Evolutionary conservation across 2,888 invertebrate genomes (phyloP).

Genomic region (Mamestra brassicae): DNA sequence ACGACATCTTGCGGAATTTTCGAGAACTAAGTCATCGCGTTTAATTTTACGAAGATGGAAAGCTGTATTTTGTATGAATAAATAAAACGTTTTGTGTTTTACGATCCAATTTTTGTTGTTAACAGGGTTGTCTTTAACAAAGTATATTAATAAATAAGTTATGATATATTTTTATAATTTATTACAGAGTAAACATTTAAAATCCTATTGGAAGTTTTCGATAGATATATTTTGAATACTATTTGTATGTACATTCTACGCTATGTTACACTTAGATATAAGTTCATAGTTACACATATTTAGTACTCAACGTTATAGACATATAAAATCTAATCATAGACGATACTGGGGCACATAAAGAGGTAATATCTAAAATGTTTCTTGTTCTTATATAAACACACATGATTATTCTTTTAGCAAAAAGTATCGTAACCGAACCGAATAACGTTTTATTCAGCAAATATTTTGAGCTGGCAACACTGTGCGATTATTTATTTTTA

Average conservation of each 20-base stretch:
- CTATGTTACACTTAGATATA: conserved; percentile 51
- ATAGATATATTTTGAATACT: conserved; percentile 58
- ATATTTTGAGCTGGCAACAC: conserved; percentile 15
- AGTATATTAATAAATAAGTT: conserved; percentile 44
- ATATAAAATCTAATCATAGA: conserved; percentile 71
- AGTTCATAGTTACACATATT: conserved; percentile 35
- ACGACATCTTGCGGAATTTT: conserved; percentile 23
- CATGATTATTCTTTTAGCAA: not conserved
- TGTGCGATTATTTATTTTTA: not conserved
- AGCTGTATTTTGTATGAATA: not conserved
- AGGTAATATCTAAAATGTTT: conserved; percentile 42
- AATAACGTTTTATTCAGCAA: not conserved
- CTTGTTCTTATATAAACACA: conserved; percentile 32
- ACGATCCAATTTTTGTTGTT: conserved; percentile 24
- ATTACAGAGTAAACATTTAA: conserved; percentile 57
- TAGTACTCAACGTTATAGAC: conserved; percentile 60
- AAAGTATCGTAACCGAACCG: not conserved
- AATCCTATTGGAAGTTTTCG: conserved; percentile 66
- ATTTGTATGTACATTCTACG: conserved; percentile 53
- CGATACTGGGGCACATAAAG: conserved; percentile 68
- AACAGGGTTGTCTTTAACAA: conserved; percentile 40
- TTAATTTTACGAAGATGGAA: not conserved
- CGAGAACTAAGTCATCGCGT: not conserved
- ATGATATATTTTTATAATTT: conserved; percentile 59
- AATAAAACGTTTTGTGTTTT: not conserved